phyloP scores from a whole-genome alignment of 2,797 vertebrate species.

The Lacerta viridis region DNA sequence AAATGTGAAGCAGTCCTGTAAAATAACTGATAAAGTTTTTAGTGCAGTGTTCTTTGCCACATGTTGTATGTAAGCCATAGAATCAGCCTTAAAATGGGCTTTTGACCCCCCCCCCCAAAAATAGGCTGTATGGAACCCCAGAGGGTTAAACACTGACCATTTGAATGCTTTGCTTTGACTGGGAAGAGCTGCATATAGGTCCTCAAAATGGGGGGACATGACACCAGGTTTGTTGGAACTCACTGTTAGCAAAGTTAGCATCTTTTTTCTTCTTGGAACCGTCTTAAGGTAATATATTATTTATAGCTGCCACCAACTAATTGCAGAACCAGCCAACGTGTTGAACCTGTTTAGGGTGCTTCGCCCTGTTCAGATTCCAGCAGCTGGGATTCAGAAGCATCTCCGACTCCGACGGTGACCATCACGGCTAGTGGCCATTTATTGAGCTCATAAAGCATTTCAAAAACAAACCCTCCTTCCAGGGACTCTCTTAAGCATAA shows the following conservation, averaged over 20 bases:
- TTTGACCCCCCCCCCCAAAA: neutral
- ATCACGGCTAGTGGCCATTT: no score
- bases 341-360: neutral
- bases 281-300: neutral
- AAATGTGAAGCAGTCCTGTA: neutral
- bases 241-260: neutral
- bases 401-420: no score
- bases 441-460: neutral
- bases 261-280: neutral
- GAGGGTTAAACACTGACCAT: neutral
- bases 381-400: no score
- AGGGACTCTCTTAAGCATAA: neutral
- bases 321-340: neutral
- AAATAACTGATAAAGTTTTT: neutral
- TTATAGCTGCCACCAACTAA: neutral
- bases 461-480: neutral
- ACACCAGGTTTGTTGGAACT: neutral
- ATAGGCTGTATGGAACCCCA: neutral
- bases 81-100: neutral
- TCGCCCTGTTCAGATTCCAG: no score
- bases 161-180: neutral
- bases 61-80: neutral
- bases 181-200: neutral
- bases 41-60: neutral
- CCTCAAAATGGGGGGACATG: neutral